A percentile compares a stretch with the other conserved stretches of the same genome.
phyloP scores from a whole-genome alignment of 1,140 invertebrate genomes.

The Oscheius sp. region DNA sequence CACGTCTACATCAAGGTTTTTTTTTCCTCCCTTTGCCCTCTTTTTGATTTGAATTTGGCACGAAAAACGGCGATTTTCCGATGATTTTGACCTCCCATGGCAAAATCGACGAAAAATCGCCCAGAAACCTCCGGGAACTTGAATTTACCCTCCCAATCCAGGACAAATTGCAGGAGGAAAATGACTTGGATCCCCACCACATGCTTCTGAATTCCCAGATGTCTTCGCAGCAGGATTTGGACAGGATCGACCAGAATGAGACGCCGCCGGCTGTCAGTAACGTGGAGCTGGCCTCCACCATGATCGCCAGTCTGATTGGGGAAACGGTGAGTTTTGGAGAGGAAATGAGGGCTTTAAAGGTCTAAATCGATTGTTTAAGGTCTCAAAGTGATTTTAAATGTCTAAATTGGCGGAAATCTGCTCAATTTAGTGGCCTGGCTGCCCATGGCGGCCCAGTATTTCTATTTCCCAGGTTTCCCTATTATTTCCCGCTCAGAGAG shows the following conservation, averaged over 20 bases:
- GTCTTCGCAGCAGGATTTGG: constrained; percentile 33
- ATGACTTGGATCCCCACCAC: constrained; percentile 22
- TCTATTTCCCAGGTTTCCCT: too few relatives aligned
- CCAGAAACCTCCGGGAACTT: background rate
- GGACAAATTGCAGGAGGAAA: constrained; percentile 23
- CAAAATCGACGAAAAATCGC: too few relatives aligned
- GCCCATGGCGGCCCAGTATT: too few relatives aligned
- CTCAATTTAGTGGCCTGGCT: too few relatives aligned
- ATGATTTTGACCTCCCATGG: too few relatives aligned
- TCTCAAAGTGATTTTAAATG: too few relatives aligned
- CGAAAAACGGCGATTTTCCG: background rate
- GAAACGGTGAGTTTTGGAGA: constrained; percentile 8
- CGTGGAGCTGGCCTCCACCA: constrained; percentile 36
- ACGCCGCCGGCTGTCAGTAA: constrained; percentile 43
- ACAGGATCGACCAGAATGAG: constrained; percentile 34
- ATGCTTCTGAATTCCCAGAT: constrained; percentile 6
- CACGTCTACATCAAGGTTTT: constrained; percentile 27
- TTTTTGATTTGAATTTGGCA: background rate
- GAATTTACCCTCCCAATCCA: background rate
- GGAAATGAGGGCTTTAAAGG: constrained; percentile 11
- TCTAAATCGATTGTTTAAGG: too few relatives aligned
- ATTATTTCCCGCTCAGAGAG: background rate
- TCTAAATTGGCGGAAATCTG: too few relatives aligned
- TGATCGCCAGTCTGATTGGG: constrained; percentile 35
- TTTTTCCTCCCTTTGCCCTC: background rate